Evolutionary conservation across 2,888 invertebrate genomes (phyloP).

Genomic region (Nezara viridula): DNA sequence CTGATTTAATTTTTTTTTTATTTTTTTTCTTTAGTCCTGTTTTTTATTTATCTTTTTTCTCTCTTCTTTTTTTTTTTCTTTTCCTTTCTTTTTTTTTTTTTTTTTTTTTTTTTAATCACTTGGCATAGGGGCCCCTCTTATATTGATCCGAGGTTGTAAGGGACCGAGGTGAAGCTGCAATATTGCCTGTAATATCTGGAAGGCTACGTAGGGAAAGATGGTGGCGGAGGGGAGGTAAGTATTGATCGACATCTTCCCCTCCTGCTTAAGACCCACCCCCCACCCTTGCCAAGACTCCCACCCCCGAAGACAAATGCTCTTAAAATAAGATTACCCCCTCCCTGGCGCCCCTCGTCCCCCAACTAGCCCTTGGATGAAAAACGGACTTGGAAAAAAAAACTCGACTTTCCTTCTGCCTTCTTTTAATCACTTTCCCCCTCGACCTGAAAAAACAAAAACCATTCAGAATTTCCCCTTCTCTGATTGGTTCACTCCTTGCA

Average conservation of each 20-base stretch:
- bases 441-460: constrained; percentile 37
- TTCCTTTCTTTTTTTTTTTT: background rate
- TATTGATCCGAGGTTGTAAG: constrained; percentile 36
- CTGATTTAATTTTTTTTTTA: too few relatives aligned
- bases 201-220: constrained; percentile 55
- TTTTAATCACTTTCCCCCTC: constrained; percentile 51
- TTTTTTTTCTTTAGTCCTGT: background rate
- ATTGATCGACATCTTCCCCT: constrained; percentile 56
- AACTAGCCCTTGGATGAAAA: background rate
- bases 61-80: background rate
- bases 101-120: background rate
- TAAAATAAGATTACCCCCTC: constrained; percentile 55
- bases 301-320: constrained; percentile 56
- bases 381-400: background rate
- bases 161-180: constrained; percentile 16
- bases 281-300: constrained; percentile 52
- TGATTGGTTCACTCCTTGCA: constrained; percentile 16
- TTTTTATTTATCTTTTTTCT: background rate
- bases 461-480: constrained; percentile 17
- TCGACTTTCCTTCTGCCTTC: constrained; percentile 46
- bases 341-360: background rate
- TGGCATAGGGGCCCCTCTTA: background rate
- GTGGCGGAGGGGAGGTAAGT: constrained; percentile 48
- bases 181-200: constrained; percentile 57
- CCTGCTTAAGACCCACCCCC: constrained; percentile 55